Evolutionary conservation across 2,888 invertebrate genomes (phyloP).

Genomic region (Stenodema calcarata): DNA sequence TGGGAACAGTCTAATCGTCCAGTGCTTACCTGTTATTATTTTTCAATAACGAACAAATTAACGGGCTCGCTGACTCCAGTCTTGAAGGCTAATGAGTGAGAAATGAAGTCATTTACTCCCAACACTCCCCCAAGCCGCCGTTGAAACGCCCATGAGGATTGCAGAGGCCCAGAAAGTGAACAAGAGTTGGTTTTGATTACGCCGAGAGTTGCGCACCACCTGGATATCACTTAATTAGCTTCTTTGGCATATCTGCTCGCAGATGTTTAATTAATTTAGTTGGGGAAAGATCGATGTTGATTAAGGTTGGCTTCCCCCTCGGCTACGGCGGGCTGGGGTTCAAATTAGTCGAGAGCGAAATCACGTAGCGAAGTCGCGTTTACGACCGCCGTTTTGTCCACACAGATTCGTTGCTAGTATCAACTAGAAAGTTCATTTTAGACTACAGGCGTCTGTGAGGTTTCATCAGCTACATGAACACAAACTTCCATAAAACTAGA

Average conservation of each 20-base stretch:
- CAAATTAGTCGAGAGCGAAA: neutral
- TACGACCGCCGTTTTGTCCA: neutral
- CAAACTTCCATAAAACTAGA: too few relatives aligned
- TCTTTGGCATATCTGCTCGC: conserved; percentile 42
- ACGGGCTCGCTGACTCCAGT: neutral
- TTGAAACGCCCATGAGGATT: neutral
- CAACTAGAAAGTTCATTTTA: neutral
- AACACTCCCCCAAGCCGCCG: neutral
- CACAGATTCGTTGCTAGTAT: neutral
- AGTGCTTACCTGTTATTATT: neutral
- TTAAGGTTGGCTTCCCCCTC: neutral
- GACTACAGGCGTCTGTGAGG: neutral
- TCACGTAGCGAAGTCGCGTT: neutral
- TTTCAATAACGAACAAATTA: neutral
- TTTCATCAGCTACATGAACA: too few relatives aligned
- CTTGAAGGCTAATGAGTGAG: neutral
- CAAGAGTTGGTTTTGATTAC: conserved; percentile 32
- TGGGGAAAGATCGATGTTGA: conserved; percentile 39
- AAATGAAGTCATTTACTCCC: neutral
- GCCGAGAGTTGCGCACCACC: conserved; percentile 33
- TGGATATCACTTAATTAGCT: conserved; percentile 45
- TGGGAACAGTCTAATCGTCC: neutral
- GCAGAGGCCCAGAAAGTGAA: neutral
- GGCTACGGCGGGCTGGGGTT: neutral
- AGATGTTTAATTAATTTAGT: conserved; percentile 48